A percentile compares a stretch with the other conserved stretches of the same genome.
phyloP scores from a whole-genome alignment of 2,113 vertebrate genomes.

The Hippolais icterina region DNA sequence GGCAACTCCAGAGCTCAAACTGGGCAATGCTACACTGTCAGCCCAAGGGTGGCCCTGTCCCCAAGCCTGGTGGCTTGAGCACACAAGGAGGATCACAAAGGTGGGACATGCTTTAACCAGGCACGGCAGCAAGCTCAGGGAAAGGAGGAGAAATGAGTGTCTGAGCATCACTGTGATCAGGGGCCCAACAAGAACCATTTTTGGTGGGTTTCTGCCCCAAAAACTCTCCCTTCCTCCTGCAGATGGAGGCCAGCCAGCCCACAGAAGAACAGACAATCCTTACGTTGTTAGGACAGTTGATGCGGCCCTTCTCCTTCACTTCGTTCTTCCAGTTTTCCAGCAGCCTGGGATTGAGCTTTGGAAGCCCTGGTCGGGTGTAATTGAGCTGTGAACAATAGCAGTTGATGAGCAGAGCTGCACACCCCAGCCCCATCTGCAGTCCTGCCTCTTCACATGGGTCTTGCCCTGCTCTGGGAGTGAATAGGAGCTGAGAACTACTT shows the following conservation, averaged over 20 bases:
- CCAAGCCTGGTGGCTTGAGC: neutral
- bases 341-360: conserved; percentile 88
- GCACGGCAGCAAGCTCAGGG: neutral
- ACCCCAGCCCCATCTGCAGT: neutral
- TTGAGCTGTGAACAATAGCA: conserved; percentile 83
- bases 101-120: neutral
- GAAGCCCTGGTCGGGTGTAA: conserved; percentile 94
- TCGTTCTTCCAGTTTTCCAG: conserved; percentile 92
- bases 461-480: neutral
- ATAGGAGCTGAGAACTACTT: neutral
- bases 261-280: neutral
- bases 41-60: neutral
- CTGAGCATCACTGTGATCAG: neutral
- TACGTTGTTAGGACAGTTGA: conserved; percentile 94
- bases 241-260: neutral
- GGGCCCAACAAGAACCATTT: neutral
- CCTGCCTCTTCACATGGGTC: neutral
- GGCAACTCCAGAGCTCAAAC: neutral
- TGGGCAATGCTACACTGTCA: accelerated
- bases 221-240: neutral
- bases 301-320: conserved; percentile 95
- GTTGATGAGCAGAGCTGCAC: neutral
- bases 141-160: neutral
- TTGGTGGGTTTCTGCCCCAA: neutral
- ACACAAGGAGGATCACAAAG: neutral